Conservation (phyloP, 2,888 invertebrate species). For the Cistogaster globosa region DNA sequence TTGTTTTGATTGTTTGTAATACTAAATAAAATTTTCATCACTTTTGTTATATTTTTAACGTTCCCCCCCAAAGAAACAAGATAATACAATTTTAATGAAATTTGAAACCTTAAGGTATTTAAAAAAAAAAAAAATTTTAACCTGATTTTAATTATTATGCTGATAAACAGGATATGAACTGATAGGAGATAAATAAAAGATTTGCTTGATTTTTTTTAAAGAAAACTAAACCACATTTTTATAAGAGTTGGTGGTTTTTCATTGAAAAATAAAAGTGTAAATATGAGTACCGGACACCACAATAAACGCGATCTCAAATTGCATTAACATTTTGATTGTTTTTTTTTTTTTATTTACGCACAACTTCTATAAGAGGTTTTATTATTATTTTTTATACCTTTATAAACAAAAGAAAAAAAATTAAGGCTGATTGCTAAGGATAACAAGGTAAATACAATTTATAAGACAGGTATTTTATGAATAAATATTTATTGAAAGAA, state of each 20-base stretch:
- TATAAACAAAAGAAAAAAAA: not conserved
- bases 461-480: not conserved
- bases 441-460: not conserved
- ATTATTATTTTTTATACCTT: not conserved
- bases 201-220: constrained; percentile 37
- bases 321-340: constrained; percentile 42
- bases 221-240: constrained; percentile 29
- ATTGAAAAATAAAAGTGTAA: constrained; percentile 38
- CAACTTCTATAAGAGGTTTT: not conserved
- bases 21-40: constrained; percentile 14
- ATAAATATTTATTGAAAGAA: not conserved
- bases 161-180: constrained; percentile 54
- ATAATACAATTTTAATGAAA: constrained; percentile 21
- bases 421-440: not conserved
- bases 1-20: constrained; percentile 12
- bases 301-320: constrained; percentile 63
- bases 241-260: constrained; percentile 18
- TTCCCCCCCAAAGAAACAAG: not conserved
- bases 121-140: not conserved
- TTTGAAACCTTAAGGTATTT: constrained; percentile 34
- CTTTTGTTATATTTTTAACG: not conserved
- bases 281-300: constrained; percentile 51
- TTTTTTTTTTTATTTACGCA: constrained; percentile 6
- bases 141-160: not conserved
- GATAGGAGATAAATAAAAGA: constrained; percentile 55